A percentile compares a stretch with the other conserved stretches of the same genome.
Evolutionary conservation across 2,797 vertebrate genomes (phyloP).

Genomic region (Anguilla megastoma): DNA sequence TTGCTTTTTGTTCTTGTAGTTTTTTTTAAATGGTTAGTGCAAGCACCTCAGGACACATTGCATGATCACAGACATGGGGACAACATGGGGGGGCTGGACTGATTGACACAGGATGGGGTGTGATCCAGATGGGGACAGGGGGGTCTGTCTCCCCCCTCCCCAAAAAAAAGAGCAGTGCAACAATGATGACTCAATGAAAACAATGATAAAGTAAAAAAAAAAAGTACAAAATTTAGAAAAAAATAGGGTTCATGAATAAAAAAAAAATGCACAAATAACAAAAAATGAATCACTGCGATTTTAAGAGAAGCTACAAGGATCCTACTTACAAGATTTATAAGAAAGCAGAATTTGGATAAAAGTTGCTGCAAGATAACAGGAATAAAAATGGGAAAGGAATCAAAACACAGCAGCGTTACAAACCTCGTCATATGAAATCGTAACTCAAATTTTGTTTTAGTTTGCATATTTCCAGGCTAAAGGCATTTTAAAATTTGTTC

Average conservation of each 20-base stretch:
- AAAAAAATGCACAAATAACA: conserved; percentile 69
- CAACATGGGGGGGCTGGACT: conserved; percentile 50
- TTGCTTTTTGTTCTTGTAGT: conserved; percentile 5
- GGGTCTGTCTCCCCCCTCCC: conserved; percentile 59
- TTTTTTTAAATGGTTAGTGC: conserved; percentile 37
- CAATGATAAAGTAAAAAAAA: conserved; percentile 67
- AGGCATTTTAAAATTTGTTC: not conserved
- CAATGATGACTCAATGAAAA: conserved; percentile 71
- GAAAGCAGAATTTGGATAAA: conserved; percentile 90
- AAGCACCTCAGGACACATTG: conserved; percentile 34
- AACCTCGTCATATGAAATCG: conserved; percentile 61
- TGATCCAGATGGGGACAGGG: not conserved
- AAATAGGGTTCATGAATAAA: conserved; percentile 46
- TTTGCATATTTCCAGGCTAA: not conserved
- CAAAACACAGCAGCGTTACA: conserved; percentile 82
- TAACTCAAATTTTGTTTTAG: conserved; percentile 59
- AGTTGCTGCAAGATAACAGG: conserved; percentile 89
- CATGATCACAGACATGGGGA: conserved; percentile 62
- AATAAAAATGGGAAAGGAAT: conserved; percentile 86
- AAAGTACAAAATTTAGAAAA: conserved; percentile 53
- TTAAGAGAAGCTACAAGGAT: conserved; percentile 81
- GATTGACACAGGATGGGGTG: not conserved
- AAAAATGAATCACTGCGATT: conserved; percentile 75
- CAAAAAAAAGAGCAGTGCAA: conserved; percentile 68
- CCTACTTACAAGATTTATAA: conserved; percentile 91